A percentile compares a stretch with the other conserved stretches of the same genome.
phyloP scores from a whole-genome alignment of 2,113 vertebrate species.

The Neofelis nebulosa region DNA sequence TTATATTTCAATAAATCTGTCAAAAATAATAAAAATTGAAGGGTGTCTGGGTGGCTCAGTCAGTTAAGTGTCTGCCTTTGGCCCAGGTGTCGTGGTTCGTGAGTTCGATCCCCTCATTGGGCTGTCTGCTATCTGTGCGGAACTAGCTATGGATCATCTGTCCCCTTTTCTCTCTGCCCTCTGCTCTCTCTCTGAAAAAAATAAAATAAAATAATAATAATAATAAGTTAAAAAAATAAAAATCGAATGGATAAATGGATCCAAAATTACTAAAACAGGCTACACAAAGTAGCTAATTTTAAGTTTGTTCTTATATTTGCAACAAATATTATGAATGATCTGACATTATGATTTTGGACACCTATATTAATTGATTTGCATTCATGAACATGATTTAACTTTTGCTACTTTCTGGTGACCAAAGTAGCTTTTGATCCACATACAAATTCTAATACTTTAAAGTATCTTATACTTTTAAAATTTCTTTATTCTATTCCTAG shows the following conservation, averaged over 20 bases:
- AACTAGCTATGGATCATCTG: too few relatives aligned
- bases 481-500: not conserved
- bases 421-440: not conserved
- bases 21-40: not conserved
- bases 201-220: not conserved
- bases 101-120: too few relatives aligned
- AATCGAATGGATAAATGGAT: not conserved
- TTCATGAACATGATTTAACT: not conserved
- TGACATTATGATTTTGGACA: not conserved
- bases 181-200: too few relatives aligned
- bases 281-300: not conserved
- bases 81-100: too few relatives aligned
- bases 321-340: not conserved
- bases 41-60: too few relatives aligned
- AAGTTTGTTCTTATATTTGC: not conserved
- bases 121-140: too few relatives aligned
- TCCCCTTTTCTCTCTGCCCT: too few relatives aligned
- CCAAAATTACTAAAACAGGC: not conserved
- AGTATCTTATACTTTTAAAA: not conserved
- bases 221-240: not conserved
- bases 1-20: not conserved
- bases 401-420: not conserved
- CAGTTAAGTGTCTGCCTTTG: too few relatives aligned
- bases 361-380: not conserved
- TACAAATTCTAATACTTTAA: not conserved